A percentile compares a stretch with the other conserved stretches of the same genome.
Conservation (phyloP, 2,113 vertebrate species). For the Salvelinus namaycush region DNA sequence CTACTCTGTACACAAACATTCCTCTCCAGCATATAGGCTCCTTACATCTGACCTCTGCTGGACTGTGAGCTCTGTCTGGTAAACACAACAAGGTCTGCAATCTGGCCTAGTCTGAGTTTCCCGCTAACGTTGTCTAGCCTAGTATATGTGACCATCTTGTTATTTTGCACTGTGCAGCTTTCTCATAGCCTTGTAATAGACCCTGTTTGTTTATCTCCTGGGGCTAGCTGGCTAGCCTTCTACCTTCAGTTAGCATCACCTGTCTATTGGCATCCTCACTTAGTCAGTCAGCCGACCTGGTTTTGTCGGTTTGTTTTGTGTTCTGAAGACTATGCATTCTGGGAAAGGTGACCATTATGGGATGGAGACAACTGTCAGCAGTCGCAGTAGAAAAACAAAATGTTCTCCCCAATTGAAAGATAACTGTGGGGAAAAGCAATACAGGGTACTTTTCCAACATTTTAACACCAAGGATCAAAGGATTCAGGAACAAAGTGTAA, state of each 20-base stretch:
- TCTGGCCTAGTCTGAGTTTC: neutral
- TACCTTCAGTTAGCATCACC: neutral
- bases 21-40: neutral
- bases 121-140: neutral
- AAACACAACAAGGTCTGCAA: neutral
- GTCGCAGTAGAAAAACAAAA: too few species aligned
- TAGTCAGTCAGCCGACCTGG: too few species aligned
- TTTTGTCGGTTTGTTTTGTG: neutral
- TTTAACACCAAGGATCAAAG: neutral
- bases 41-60: neutral
- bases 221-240: neutral
- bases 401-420: too few species aligned
- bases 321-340: neutral
- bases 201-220: neutral
- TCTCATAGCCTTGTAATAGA: neutral
- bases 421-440: too few species aligned
- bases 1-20: neutral
- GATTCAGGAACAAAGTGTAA: slow-evolving; percentile 6
- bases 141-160: neutral
- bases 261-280: neutral
- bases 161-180: slow-evolving; percentile 18
- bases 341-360: neutral
- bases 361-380: too few species aligned
- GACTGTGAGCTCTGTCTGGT: neutral
- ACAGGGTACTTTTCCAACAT: neutral